Evolutionary conservation across 1,140 invertebrate species (phyloP).

Genomic region (Drosophila neocordata): DNA sequence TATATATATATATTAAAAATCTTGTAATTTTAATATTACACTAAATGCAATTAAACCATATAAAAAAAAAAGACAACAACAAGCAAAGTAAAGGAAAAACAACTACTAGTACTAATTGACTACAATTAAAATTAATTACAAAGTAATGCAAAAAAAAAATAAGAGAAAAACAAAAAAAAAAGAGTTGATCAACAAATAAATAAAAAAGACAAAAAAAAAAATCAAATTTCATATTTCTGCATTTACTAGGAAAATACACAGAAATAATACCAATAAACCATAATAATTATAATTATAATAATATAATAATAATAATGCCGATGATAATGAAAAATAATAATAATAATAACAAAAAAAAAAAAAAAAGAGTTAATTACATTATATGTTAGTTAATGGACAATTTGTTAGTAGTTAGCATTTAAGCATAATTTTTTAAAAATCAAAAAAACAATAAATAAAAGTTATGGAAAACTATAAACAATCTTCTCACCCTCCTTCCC

Average conservation of each 20-base stretch:
- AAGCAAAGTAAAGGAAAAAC: constrained; percentile 31
- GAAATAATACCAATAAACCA: constrained; percentile 33
- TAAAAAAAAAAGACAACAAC: constrained; percentile 12
- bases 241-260: constrained; percentile 76
- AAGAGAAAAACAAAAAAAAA: constrained; percentile 17
- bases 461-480: constrained; percentile 18
- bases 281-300: constrained; percentile 47
- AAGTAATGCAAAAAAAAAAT: constrained; percentile 18
- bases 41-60: constrained; percentile 33
- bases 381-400: constrained; percentile 78
- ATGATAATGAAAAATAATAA: constrained; percentile 16
- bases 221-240: constrained; percentile 75
- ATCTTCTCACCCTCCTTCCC: neutral
- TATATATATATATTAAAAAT: constrained; percentile 30
- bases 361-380: constrained; percentile 68
- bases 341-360: constrained; percentile 24
- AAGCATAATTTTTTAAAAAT: constrained; percentile 80
- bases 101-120: constrained; percentile 76
- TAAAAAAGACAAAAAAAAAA: constrained; percentile 22
- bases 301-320: constrained; percentile 50
- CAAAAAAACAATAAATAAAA: constrained; percentile 57
- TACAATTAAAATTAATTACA: constrained; percentile 62
- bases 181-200: constrained; percentile 57
- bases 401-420: constrained; percentile 76
- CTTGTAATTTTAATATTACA: constrained; percentile 66